phyloP scores from a whole-genome alignment of 2,797 vertebrate genomes.

The Clarias fuscus region DNA sequence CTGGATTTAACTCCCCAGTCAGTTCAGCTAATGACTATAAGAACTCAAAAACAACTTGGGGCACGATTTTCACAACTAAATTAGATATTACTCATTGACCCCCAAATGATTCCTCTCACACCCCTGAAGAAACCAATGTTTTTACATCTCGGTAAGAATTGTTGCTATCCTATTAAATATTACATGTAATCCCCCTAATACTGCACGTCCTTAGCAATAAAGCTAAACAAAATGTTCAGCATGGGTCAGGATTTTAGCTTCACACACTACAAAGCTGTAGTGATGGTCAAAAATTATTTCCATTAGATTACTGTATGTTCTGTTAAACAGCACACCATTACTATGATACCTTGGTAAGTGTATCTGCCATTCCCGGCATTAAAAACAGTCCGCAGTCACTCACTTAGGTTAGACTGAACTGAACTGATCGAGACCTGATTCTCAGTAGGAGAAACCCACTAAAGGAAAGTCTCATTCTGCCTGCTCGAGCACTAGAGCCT shows the following conservation, averaged over 20 bases:
- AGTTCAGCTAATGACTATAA: background rate
- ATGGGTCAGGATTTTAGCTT: background rate
- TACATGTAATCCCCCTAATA: background rate
- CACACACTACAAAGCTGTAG: background rate
- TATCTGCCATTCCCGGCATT: background rate
- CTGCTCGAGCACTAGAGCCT: constrained; percentile 31
- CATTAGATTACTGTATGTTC: background rate
- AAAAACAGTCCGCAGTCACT: background rate
- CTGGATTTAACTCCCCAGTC: background rate
- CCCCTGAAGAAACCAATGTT: background rate
- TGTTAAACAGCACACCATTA: background rate
- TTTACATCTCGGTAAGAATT: background rate
- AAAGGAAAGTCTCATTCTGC: constrained; percentile 14
- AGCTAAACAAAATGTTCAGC: background rate
- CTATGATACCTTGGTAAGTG: background rate
- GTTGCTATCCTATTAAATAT: background rate
- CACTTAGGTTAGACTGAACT: background rate
- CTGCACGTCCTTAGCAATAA: background rate
- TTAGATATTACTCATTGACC: background rate
- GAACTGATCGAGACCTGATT: background rate
- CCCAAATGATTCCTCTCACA: background rate
- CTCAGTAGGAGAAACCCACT: background rate
- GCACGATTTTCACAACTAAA: background rate
- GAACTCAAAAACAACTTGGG: background rate
- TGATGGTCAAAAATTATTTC: background rate